A percentile compares a stretch with the other conserved stretches of the same genome.
phyloP scores from a whole-genome alignment of 2,888 invertebrate species.

The Drosophila niveifrons region DNA sequence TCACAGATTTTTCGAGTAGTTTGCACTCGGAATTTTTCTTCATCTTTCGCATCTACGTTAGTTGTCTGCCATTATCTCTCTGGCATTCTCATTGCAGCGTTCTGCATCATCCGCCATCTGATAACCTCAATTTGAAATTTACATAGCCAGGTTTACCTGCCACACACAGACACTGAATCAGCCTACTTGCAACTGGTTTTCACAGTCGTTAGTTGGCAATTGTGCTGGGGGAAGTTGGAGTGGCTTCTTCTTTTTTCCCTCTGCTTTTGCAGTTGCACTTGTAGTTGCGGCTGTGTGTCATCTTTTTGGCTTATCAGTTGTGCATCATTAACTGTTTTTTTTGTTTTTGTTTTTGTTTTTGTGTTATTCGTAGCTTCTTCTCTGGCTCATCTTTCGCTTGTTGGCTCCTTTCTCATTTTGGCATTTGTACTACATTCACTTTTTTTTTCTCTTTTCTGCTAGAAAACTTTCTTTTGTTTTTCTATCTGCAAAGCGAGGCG shows the following conservation, averaged over 20 bases:
- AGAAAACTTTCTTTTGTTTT: conserved; percentile 67
- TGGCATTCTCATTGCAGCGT: conserved; percentile 25
- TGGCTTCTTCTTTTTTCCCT: conserved; percentile 25
- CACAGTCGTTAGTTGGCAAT: conserved; percentile 23
- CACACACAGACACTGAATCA: not conserved
- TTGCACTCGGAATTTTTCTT: conserved; percentile 8
- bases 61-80: conserved; percentile 35
- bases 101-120: conserved; percentile 33
- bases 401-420: conserved; percentile 64
- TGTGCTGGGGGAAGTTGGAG: conserved; percentile 21
- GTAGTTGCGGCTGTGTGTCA: conserved; percentile 58
- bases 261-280: not conserved
- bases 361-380: not conserved
- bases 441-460: conserved; percentile 39
- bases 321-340: conserved; percentile 69
- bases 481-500: conserved; percentile 44
- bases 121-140: conserved; percentile 41
- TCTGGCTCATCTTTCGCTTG: conserved; percentile 56
- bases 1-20: conserved; percentile 8
- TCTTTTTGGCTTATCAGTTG: conserved; percentile 79
- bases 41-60: conserved; percentile 17
- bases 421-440: conserved; percentile 73
- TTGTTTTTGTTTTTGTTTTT: not conserved
- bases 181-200: conserved; percentile 56
- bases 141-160: conserved; percentile 19